phyloP scores from a whole-genome alignment of 2,113 vertebrate species.

The Oryzias celebensis region DNA sequence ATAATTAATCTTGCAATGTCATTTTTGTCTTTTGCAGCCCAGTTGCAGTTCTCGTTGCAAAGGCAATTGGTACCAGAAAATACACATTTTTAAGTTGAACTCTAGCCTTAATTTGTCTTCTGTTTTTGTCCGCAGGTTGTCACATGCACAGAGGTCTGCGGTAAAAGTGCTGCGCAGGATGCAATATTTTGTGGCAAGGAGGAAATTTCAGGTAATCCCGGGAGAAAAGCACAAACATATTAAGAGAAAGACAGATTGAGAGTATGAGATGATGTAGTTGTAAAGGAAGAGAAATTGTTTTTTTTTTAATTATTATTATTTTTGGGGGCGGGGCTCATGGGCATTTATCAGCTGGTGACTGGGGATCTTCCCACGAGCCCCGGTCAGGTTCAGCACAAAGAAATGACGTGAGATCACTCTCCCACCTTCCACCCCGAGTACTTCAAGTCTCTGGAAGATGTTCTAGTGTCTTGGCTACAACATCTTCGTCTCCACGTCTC shows the following conservation, averaged over 20 bases:
- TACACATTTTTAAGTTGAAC: neutral
- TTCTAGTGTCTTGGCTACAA: no score
- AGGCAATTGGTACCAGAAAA: neutral
- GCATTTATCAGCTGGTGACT: conserved; percentile 37
- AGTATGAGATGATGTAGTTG: conserved; percentile 19
- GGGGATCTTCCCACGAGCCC: no score
- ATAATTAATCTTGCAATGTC: no score
- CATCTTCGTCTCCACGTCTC: no score
- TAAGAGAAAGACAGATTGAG: conserved; percentile 28
- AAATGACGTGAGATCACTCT: no score
- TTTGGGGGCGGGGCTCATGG: conserved; percentile 8
- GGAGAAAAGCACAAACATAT: conserved; percentile 18
- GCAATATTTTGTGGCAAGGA: conserved; percentile 89
- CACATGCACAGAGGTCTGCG: conserved; percentile 83
- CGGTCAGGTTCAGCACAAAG: no score
- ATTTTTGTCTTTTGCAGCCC: no score
- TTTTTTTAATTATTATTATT: no score
- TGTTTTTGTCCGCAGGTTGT: conserved; percentile 75
- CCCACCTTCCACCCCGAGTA: no score
- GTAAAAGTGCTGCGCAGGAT: conserved; percentile 88
- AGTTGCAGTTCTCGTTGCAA: neutral
- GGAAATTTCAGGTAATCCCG: conserved; percentile 86
- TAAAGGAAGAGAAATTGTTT: conserved; percentile 24
- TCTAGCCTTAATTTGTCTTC: conserved; percentile 18
- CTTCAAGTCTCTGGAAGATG: no score